phyloP scores from a whole-genome alignment of 2,888 invertebrate genomes.

The Stenoptilia bipunctidactyla region DNA sequence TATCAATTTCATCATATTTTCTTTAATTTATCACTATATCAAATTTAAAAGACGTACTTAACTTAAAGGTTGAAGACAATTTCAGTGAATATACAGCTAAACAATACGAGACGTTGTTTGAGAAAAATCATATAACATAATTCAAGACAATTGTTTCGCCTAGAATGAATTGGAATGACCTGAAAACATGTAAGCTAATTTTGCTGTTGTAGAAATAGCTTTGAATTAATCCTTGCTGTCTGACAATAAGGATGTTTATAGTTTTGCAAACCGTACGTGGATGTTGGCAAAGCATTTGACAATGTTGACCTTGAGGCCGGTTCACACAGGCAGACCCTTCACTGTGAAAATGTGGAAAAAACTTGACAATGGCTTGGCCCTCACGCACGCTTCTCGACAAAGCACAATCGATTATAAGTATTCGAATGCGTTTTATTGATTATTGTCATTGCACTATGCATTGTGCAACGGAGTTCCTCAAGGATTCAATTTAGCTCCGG shows the following conservation, averaged over 20 bases:
- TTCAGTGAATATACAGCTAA: too few species aligned
- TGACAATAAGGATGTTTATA: background rate
- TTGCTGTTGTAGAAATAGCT: background rate
- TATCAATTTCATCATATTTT: background rate
- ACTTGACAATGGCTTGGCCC: conserved; percentile 55
- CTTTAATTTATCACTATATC: too few species aligned
- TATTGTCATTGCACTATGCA: conserved; percentile 50
- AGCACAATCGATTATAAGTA: conserved; percentile 58
- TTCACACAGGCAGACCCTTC: conserved; percentile 67
- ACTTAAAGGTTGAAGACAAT: too few species aligned
- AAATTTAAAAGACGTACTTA: too few species aligned
- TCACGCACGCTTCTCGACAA: conserved; percentile 48
- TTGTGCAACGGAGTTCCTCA: conserved; percentile 48
- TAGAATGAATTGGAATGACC: background rate
- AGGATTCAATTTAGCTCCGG: conserved; percentile 30
- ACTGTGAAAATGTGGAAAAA: conserved; percentile 65
- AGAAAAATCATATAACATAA: too few species aligned
- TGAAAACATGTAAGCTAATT: background rate
- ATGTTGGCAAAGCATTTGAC: conserved; percentile 51
- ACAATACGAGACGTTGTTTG: too few species aligned
- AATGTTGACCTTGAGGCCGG: conserved; percentile 53
- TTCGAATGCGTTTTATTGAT: conserved; percentile 61
- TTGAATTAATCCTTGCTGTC: background rate
- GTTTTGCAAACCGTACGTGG: conserved; percentile 6
- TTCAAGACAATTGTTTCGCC: too few species aligned